These are phyloP conservation scores for Cephus pygmeus DNA, from an alignment of 2,888 invertebrate species.

Conservation along the genomic window DNA sequence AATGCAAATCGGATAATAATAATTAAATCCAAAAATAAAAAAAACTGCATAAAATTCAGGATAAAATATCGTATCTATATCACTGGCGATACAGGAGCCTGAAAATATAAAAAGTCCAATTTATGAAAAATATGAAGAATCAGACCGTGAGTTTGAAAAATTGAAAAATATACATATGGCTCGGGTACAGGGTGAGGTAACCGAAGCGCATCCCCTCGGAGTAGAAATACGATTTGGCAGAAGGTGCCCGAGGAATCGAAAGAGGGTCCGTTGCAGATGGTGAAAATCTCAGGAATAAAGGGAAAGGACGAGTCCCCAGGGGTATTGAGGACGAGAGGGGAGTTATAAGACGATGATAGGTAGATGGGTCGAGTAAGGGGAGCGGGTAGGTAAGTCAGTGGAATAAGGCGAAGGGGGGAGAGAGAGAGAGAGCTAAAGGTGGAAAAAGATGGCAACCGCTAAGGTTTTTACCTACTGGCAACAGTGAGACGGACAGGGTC, in stretches of 20 bases:
- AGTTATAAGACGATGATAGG: constrained; percentile 13
- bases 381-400: constrained; percentile 10
- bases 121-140: not conserved
- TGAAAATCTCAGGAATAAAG: constrained; percentile 47
- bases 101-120: not conserved
- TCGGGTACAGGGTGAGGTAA: not conserved
- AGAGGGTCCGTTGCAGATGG: constrained; percentile 36
- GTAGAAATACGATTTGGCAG: constrained; percentile 3
- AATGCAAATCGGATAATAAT: not conserved
- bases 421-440: not conserved
- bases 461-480: constrained; percentile 4
- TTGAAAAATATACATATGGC: not conserved
- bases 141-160: not conserved
- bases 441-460: not conserved
- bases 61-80: not conserved
- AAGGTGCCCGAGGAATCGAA: constrained; percentile 21
- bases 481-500: constrained; percentile 36
- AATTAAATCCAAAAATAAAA: not conserved
- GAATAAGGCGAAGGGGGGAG: constrained; percentile 19
- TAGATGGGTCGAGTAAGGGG: constrained; percentile 18
- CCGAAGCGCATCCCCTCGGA: not conserved
- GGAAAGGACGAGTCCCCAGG: constrained; percentile 15
- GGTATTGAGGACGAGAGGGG: constrained; percentile 10
- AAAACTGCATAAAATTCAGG: not conserved
- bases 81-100: not conserved